Base-by-base conservation (phyloP, 2,888 invertebrate species). In the Cheilosia vulpina region DNA sequence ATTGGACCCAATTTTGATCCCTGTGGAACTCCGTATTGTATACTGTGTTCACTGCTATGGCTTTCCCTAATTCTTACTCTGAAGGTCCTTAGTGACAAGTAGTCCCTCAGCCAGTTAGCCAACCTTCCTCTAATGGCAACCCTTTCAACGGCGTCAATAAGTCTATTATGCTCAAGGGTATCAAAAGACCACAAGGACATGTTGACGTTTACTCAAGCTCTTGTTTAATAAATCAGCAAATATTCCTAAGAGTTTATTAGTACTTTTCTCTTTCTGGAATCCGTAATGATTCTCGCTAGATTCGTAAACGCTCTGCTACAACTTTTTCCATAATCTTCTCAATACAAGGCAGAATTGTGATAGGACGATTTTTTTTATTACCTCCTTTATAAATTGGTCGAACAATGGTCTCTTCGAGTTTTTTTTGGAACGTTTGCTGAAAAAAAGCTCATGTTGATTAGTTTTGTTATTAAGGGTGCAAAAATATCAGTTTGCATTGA, bases 1-100 rank as follows among this genome's bases (percentile, higher is more conserved):
- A 63, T 9, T 4, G 62, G 45, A 2, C 53, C 52, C 21, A 72
- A 13, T 17, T 43, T 62, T 2, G 24, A n/a, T n/a, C n/a, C 45
- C 53, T 72, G 45, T 1, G 53, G 72, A 13, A 62, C 72, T 31
- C 53, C 62, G 43, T 62, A 55, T 15, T 62, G 13, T 2, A 72
- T 5, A 53, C 13, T 9, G 31, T 43, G 15, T 55, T 31, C 47
- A 2, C 15, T 13, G 34, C 47, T 73, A 4, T 15, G n/a, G 4
- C 4, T n/a, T 4, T 57, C 21, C 1, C 38, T 27, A 9, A 65
- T 55, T 41, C 43, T 73, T 13, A 55, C 47, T 6, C 24, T 7
- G 6, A 15, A 41, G 3, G 13, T 41, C 2, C 41, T 41, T 15
- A 41, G 4, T 41, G 41, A 41, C 15, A 41, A 15, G 41, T 41